phyloP scores from a whole-genome alignment of 2,888 invertebrate species.

The Cybosia mesomella region DNA sequence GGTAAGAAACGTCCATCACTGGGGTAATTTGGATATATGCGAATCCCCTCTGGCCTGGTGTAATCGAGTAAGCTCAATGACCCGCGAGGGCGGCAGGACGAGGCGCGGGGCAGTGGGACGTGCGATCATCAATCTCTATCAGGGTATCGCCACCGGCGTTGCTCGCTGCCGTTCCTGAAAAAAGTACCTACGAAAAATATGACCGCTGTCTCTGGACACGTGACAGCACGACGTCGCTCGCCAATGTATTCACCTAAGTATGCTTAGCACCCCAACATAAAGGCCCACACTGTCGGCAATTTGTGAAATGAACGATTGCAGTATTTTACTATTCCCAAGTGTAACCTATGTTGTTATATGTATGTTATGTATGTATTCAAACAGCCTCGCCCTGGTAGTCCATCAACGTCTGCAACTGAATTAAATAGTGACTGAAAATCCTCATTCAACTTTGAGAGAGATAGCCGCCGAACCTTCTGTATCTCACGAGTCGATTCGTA shows the following conservation, averaged over 20 bases:
- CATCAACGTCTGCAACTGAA: too few species aligned
- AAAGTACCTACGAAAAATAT: constrained; percentile 77
- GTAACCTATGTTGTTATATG: too few species aligned
- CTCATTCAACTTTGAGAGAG: too few species aligned
- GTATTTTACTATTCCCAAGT: not conserved
- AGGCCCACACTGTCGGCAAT: constrained; percentile 27
- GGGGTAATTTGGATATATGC: constrained; percentile 85
- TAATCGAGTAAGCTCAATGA: constrained; percentile 81
- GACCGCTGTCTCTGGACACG: constrained; percentile 68
- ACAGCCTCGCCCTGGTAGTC: too few species aligned
- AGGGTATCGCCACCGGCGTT: constrained; percentile 67
- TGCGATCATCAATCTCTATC: constrained; percentile 85
- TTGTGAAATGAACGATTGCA: constrained; percentile 9
- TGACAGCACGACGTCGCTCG: constrained; percentile 51
- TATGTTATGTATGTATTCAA: too few species aligned
- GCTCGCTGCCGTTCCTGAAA: constrained; percentile 68
- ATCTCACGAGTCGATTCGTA: too few species aligned
- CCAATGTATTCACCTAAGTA: constrained; percentile 39
- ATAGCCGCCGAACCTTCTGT: too few species aligned
- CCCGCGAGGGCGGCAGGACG: constrained; percentile 61
- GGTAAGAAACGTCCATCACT: constrained; percentile 84
- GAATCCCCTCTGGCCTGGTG: constrained; percentile 75
- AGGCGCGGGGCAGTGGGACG: constrained; percentile 51
- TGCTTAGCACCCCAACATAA: constrained; percentile 26
- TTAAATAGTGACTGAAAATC: too few species aligned